These are phyloP conservation scores for Paraescarpia echinospica DNA, from an alignment of 1,140 invertebrate species.

Conservation along the genomic window DNA sequence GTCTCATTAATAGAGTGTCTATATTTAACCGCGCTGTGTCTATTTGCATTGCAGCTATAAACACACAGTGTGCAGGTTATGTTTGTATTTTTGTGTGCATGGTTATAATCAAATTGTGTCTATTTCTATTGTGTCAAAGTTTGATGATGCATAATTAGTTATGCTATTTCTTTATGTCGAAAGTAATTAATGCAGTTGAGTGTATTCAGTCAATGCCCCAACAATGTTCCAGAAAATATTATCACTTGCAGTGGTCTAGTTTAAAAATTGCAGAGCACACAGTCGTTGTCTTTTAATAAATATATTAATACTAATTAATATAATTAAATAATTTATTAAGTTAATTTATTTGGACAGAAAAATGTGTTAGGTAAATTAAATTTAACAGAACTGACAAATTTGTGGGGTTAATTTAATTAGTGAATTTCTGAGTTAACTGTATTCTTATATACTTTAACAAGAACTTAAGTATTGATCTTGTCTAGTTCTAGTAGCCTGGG, in stretches of 20 bases:
- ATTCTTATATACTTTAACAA: too few species aligned
- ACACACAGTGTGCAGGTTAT: background rate
- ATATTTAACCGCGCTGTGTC: background rate
- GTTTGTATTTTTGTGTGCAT: background rate
- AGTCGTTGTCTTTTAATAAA: too few species aligned
- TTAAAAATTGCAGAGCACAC: too few species aligned
- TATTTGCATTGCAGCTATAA: background rate
- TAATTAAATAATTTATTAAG: too few species aligned
- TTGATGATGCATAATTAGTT: background rate
- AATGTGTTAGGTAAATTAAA: too few species aligned
- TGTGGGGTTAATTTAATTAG: too few species aligned
- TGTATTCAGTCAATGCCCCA: background rate
- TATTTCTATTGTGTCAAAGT: background rate
- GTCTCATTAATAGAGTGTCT: background rate
- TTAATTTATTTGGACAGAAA: too few species aligned
- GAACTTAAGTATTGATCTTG: too few species aligned
- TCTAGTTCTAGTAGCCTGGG: background rate
- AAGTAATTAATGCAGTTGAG: background rate
- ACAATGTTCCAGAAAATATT: background rate
- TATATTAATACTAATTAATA: too few species aligned
- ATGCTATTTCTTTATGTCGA: background rate
- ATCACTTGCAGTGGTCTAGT: too few species aligned
- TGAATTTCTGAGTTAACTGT: too few species aligned
- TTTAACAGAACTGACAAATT: too few species aligned
- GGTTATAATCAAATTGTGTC: background rate